These are phyloP conservation scores for Tetramorium alpestre DNA, from an alignment of 1,140 invertebrate species.

Conservation along the genomic window DNA sequence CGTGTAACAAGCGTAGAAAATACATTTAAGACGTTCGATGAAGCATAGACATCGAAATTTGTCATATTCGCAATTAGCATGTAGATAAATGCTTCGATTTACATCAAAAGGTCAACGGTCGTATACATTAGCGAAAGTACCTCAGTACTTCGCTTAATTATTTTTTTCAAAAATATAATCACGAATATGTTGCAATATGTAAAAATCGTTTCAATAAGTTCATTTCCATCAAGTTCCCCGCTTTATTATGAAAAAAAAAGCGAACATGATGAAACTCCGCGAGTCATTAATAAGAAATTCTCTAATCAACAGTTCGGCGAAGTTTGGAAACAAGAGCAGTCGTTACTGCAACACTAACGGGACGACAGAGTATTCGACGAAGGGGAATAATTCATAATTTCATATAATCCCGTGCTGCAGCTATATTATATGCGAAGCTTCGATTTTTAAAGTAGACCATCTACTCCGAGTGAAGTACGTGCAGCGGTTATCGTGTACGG, in stretches of 20 bases:
- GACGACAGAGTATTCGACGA: conserved; percentile 1
- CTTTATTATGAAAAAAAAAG: neutral
- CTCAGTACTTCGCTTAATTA: neutral
- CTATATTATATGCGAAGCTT: conserved; percentile 19
- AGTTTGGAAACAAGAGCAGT: conserved; percentile 22
- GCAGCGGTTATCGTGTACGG: conserved; percentile 6
- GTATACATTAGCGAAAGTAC: neutral
- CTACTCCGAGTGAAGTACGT: conserved; percentile 28
- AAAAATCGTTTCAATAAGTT: neutral
- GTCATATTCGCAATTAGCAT: conserved; percentile 20
- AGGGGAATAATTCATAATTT: conserved; percentile 43
- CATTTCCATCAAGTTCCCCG: no score
- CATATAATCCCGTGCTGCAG: neutral
- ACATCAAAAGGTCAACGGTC: neutral
- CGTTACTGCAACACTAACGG: neutral
- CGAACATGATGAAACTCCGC: neutral
- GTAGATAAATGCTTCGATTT: neutral
- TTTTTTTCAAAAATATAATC: conserved; percentile 6
- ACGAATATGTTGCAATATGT: neutral
- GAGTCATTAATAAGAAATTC: conserved; percentile 8
- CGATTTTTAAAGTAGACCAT: conserved; percentile 49
- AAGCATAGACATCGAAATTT: neutral
- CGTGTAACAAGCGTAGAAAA: conserved; percentile 26
- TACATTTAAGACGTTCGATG: conserved; percentile 11
- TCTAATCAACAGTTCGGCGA: neutral